Base-by-base conservation (phyloP, 2,797 vertebrate genomes). In the Simalia tracyae region DNA sequence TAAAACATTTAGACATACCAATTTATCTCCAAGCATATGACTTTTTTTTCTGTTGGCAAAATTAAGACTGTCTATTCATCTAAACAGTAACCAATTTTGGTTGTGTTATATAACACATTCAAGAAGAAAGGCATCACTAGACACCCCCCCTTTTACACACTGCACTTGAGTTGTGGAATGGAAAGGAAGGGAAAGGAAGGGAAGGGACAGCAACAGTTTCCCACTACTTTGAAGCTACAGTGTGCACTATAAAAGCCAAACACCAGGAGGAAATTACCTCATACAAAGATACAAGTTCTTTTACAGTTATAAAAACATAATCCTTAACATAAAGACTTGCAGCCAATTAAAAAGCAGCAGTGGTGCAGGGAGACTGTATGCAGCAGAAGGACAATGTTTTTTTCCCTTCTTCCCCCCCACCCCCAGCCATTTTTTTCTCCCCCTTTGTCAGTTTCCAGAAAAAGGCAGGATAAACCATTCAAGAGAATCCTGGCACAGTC, bases 341-440 rank as follows among this genome's bases (percentile, higher is more conserved):
- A 42, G 59, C 85, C 68, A 92, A 88, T 92, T 90, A 87, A 64
- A 87, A 92, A 87, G 31, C 85, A 90, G 92, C 92, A 90, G 50
- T 84, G 26, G 50, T 90, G 60, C 92, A 92, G 68, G 46, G 31
- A 89, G 60, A 63, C 24, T 59, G 81, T 56, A 89, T 85, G 63
- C 50, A 92, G 81, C 76, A 85, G 31, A 57, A 63, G 24, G 36
- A 61, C 54, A 31, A 17, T 15, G 5, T 1, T n/a, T 6, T 8
- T 26, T 19, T 26, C 17, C 5, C 46, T 4, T 10, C 5, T 4
- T 10, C 9, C 22, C 11, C 5, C 26, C 36, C n/a, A 57, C 26
- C 31, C 11, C 50, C 84, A 91, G 66, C 50, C 88, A 87, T 87
- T 64, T 86, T 72, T 64, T 5, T 8, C 72, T 17, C 64, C 64